A percentile compares a stretch with the other conserved stretches of the same genome.
These are phyloP conservation scores for Microplitis deprimator DNA, from an alignment of 2,888 invertebrate species.

Conservation along the genomic window DNA sequence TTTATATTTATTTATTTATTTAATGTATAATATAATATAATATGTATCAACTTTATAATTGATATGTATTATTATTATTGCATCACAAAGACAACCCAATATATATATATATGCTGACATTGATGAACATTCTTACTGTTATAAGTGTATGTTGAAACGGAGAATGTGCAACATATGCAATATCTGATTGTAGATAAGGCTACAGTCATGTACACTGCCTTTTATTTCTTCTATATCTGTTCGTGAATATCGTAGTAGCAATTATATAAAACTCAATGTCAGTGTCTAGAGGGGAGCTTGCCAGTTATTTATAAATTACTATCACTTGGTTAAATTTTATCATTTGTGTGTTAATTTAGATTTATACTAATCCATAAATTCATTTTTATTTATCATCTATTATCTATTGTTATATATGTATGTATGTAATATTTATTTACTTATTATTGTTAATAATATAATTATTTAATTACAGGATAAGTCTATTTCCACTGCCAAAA, in stretches of 20 bases:
- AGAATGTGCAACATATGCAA: constrained; percentile 65
- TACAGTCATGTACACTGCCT: constrained; percentile 36
- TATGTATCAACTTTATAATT: constrained; percentile 8
- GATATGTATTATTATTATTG: constrained; percentile 20
- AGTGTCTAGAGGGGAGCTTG: constrained; percentile 15
- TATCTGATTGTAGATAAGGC: constrained; percentile 63
- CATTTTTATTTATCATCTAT: not conserved
- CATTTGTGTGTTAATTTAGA: not conserved
- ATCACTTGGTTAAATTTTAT: not conserved
- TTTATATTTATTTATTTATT: constrained; percentile 10
- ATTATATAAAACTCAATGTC: constrained; percentile 50
- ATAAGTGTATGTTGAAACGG: constrained; percentile 67
- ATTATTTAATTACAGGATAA: constrained; percentile 58
- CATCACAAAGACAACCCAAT: constrained; percentile 44
- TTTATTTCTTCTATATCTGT: constrained; percentile 50
- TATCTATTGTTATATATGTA: not conserved
- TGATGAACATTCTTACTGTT: constrained; percentile 58
- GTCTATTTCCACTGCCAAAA: constrained; percentile 70
- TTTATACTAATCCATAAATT: not conserved
- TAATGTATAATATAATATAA: not conserved
- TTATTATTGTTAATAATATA: not conserved
- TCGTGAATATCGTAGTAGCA: constrained; percentile 53
- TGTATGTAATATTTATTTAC: not conserved
- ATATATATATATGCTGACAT: constrained; percentile 55
- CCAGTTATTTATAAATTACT: constrained; percentile 13